These are phyloP conservation scores for Scaptomyza caliginosa DNA, from an alignment of 2,888 invertebrate species.

Conservation along the genomic window DNA sequence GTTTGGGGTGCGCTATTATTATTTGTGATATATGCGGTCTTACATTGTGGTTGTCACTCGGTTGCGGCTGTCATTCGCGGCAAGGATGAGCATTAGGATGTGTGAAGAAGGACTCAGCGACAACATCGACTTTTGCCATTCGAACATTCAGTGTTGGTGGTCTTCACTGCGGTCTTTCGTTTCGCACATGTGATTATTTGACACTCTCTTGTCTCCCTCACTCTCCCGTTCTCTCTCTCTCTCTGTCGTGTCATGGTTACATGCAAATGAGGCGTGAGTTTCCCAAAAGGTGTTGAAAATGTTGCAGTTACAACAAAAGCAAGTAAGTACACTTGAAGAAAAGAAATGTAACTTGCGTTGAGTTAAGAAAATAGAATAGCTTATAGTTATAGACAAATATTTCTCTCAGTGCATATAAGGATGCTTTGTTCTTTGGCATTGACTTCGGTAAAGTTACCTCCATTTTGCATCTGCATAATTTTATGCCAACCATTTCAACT, in stretches of 20 bases:
- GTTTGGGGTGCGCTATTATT: slow-evolving; percentile 66
- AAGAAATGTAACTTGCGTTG: not conserved
- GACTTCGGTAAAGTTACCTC: slow-evolving; percentile 43
- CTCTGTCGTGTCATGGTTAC: slow-evolving; percentile 66
- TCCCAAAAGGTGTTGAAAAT: slow-evolving; percentile 79
- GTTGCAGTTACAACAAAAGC: slow-evolving; percentile 29
- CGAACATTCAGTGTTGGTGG: slow-evolving; percentile 36
- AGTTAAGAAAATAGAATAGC: too few relatives aligned
- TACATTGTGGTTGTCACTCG: slow-evolving; percentile 76
- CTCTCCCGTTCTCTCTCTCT: not conserved
- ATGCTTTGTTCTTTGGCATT: slow-evolving; percentile 49
- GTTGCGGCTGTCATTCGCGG: slow-evolving; percentile 59
- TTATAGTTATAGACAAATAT: not conserved
- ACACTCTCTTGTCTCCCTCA: not conserved
- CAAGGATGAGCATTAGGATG: not conserved
- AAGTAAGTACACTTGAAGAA: not conserved
- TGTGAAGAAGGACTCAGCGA: slow-evolving; percentile 15
- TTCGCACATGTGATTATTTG: slow-evolving; percentile 18
- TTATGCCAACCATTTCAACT: slow-evolving; percentile 72
- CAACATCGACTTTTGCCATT: slow-evolving; percentile 13
- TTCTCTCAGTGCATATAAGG: not conserved
- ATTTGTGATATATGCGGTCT: slow-evolving; percentile 80
- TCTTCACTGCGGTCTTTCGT: slow-evolving; percentile 47
- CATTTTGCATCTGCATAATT: slow-evolving; percentile 64
- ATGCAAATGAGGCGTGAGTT: slow-evolving; percentile 81